A percentile compares a stretch with the other conserved stretches of the same genome.
These are phyloP conservation scores for Ostrea denselamellosa DNA, from an alignment of 1,140 invertebrate genomes.

Conservation along the genomic window DNA sequence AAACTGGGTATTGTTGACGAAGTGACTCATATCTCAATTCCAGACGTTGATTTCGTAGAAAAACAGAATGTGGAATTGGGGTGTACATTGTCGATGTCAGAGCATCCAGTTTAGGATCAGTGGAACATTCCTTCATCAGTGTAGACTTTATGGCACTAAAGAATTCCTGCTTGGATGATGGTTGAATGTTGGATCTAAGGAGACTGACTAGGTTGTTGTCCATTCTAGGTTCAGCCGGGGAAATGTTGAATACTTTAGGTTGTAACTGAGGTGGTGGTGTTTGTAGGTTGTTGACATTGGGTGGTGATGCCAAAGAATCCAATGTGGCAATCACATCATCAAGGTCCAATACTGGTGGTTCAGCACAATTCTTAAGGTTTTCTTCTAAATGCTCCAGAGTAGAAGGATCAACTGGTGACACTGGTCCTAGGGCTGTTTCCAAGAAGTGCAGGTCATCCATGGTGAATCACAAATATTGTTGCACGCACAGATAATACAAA, in stretches of 20 bases:
- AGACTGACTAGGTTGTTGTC: constrained; percentile 11
- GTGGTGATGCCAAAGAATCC: neutral
- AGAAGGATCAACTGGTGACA: neutral
- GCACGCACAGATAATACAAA: neutral
- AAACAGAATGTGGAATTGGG: neutral
- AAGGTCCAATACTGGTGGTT: neutral
- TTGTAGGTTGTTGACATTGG: neutral
- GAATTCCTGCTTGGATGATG: neutral
- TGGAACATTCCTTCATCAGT: constrained; percentile 29
- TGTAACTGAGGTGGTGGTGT: constrained; percentile 15
- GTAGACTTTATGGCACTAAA: constrained; percentile 36
- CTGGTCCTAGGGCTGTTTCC: neutral
- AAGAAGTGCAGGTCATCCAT: constrained; percentile 17
- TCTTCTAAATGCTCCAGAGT: neutral
- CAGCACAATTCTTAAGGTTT: neutral
- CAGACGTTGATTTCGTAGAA: constrained; percentile 26
- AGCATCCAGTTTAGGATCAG: neutral
- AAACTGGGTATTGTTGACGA: neutral
- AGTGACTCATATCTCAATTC: constrained; percentile 24
- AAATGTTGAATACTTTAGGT: neutral
- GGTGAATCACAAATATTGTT: neutral
- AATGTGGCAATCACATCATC: constrained; percentile 9
- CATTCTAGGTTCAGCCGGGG: constrained; percentile 39
- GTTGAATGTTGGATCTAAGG: constrained; percentile 7
- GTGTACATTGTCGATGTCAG: neutral